Conservation (phyloP, 2,888 invertebrate genomes). For the Galerucella calmariensis region DNA sequence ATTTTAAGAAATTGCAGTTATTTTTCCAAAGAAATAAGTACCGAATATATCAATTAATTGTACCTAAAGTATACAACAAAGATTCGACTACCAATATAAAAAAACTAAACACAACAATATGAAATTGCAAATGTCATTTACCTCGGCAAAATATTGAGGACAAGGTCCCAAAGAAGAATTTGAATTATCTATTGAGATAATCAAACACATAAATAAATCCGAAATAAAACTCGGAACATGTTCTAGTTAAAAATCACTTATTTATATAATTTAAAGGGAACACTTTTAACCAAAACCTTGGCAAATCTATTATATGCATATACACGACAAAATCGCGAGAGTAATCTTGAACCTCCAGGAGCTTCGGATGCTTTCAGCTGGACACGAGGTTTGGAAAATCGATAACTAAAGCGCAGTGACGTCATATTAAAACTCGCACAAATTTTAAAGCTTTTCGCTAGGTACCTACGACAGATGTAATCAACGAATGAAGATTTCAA, state of each 20-base stretch:
- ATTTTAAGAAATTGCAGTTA: not conserved
- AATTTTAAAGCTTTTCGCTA: constrained; percentile 34
- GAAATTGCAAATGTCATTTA: constrained; percentile 47
- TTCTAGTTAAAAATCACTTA: constrained; percentile 27
- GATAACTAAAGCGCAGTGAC: constrained; percentile 66
- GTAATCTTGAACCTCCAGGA: constrained; percentile 47
- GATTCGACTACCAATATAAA: not conserved
- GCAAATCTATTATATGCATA: constrained; percentile 34
- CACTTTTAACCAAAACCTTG: constrained; percentile 39
- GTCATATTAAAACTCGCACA: constrained; percentile 54
- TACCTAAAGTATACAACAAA: constrained; percentile 5
- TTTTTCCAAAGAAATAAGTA: not conserved
- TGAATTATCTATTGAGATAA: constrained; percentile 28
- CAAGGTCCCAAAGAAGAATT: constrained; percentile 22
- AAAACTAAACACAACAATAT: not conserved
- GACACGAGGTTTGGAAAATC: constrained; percentile 63
- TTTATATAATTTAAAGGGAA: constrained; percentile 10
- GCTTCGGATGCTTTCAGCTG: constrained; percentile 56
- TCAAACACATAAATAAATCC: constrained; percentile 44
- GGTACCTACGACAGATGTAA: constrained; percentile 4
- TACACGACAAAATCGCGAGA: constrained; percentile 42
- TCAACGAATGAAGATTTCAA: not conserved
- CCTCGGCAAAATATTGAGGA: constrained; percentile 56
- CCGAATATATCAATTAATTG: not conserved
- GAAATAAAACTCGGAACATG: constrained; percentile 35